A percentile compares a stretch with the other conserved stretches of the same genome.
Conservation (phyloP, 2,113 vertebrate genomes). For the Eolophus roseicapilla region DNA sequence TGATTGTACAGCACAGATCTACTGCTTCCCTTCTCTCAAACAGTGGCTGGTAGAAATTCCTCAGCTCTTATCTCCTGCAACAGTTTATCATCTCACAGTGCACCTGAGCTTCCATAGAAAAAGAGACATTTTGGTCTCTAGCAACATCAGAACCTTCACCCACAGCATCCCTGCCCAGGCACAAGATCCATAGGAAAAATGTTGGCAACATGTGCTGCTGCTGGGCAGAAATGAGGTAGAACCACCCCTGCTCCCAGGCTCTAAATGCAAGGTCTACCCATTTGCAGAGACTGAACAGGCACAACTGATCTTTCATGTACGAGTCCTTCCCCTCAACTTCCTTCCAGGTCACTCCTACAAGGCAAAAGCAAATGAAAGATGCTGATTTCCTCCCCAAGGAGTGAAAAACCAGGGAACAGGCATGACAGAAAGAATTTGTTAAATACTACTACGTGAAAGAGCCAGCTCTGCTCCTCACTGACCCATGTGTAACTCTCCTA, state of each 20-base stretch:
- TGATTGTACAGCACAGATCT: background rate
- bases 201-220: background rate
- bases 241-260: background rate
- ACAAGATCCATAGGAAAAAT: background rate
- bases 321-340: background rate
- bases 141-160: background rate
- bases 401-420: background rate
- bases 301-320: background rate
- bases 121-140: background rate
- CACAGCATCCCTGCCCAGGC: background rate
- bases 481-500: background rate
- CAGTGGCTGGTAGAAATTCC: background rate
- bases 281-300: background rate
- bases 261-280: background rate
- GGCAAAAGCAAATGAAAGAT: background rate
- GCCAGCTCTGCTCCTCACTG: background rate
- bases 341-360: background rate
- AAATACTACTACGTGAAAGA: background rate
- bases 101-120: background rate
- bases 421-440: background rate
- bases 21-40: background rate
- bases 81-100: background rate
- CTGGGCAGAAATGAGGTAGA: background rate
- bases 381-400: background rate
- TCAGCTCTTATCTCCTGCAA: background rate